These are phyloP conservation scores for Charadrius vociferus DNA, from an alignment of 2,113 vertebrate species.

Conservation along the genomic window DNA sequence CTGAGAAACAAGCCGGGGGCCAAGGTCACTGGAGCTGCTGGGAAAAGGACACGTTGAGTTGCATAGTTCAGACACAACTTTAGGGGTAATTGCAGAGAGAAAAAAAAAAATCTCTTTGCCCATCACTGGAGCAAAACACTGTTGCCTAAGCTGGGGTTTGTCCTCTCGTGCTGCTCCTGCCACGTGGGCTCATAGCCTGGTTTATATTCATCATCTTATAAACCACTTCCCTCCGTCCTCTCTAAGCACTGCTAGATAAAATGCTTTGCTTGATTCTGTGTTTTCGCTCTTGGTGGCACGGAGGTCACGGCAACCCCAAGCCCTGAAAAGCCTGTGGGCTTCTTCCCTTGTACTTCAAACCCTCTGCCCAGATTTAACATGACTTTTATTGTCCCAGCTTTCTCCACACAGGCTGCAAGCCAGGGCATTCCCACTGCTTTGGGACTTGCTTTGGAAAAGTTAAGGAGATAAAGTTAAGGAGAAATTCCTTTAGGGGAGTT, in stretches of 20 bases:
- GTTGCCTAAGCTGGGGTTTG: not conserved
- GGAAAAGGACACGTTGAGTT: not conserved
- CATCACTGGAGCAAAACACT: not conserved
- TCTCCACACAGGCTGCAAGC: fast-evolving
- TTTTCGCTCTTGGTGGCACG: not conserved
- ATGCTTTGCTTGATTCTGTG: not conserved
- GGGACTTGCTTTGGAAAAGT: not conserved
- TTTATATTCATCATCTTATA: not conserved
- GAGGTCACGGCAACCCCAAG: fast-evolving
- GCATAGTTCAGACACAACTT: not conserved
- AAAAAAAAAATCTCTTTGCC: no score
- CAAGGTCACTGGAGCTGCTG: not conserved
- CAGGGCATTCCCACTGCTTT: fast-evolving
- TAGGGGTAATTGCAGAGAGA: not conserved
- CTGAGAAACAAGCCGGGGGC: not conserved
- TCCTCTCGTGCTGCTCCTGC: not conserved
- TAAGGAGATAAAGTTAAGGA: not conserved
- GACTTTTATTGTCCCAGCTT: not conserved
- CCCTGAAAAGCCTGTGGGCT: not conserved
- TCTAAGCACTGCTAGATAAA: not conserved
- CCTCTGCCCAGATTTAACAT: fast-evolving
- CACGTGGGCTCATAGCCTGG: not conserved
- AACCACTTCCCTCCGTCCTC: fast-evolving
- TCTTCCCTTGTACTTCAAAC: not conserved
- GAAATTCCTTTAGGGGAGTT: not conserved